Percentiles rank a stretch among this genome's conserved stretches.
Evolutionary conservation across 2,113 vertebrate genomes (phyloP).

Genomic region (Vidua chalybeata): DNA sequence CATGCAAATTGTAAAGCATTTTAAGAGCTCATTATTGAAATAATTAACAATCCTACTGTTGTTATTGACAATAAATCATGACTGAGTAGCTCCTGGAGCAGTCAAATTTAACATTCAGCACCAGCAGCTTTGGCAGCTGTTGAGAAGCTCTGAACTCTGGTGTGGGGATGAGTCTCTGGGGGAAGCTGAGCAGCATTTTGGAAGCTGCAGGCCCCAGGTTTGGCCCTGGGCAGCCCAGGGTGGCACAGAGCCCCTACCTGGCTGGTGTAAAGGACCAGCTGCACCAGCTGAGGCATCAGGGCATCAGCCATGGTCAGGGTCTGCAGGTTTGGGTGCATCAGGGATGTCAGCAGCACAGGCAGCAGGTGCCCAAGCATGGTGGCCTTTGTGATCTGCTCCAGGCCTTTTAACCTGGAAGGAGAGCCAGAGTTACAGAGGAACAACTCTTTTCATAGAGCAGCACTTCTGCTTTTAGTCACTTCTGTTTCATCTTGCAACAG

Average conservation of each 20-base stretch:
- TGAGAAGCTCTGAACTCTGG: background rate
- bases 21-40: background rate
- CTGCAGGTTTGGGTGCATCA: slow-evolving; percentile 98
- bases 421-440: background rate
- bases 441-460: background rate
- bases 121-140: background rate
- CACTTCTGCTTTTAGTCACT: background rate
- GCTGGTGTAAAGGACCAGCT: slow-evolving; percentile 96
- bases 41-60: background rate
- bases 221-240: background rate
- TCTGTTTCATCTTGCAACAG: background rate
- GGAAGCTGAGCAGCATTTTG: background rate
- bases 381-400: slow-evolving; percentile 96
- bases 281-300: slow-evolving; percentile 96
- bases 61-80: background rate
- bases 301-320: slow-evolving; percentile 93
- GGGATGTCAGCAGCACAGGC: slow-evolving; percentile 90
- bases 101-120: background rate
- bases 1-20: background rate
- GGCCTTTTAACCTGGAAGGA: slow-evolving; percentile 88
- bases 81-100: background rate
- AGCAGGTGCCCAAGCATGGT: slow-evolving; percentile 97
- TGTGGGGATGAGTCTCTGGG: background rate
- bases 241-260: slow-evolving; percentile 77
- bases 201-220: background rate